Evolutionary conservation across 2,888 invertebrate species (phyloP), one percentile per base, ranked within the genome.

Genomic region (Emmelina monodactyla): DNA sequence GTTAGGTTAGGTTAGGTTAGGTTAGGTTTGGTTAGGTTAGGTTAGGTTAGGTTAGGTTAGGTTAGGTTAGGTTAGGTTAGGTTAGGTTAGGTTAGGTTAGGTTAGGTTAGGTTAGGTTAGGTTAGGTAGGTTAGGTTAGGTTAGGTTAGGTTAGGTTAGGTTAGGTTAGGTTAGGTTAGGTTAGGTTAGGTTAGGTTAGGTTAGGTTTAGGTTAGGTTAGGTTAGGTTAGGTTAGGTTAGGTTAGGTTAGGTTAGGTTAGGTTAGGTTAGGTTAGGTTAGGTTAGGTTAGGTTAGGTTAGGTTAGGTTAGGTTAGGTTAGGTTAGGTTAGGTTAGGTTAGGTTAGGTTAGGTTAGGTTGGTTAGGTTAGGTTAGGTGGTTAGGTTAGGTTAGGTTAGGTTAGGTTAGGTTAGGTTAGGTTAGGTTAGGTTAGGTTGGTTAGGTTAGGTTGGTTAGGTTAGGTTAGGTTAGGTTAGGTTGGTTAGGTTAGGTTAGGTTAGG

Each of bases 191-290:
- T 46, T 43, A 43, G 45, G 42, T 46, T 43, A 40, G 41, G 40
- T 42, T 38, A 42, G 40, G 41, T 45, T 46, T 43, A 40, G 41
- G 40, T 42, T 38, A 42, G 40, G 41, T 45, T 45, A 45, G 45
- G 45, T 45, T 45, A 42, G 45, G 45, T 45, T 45, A 43, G 45
- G 45, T 45, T 45, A 45, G 43, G 45, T 45, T 45, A 45, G 42
- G 44, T 45, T 45, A 43, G 45, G 42, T 45, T 45, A 45, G 44
- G 45, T 45, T 45, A 45, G 45, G 45, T 44, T 48, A 46, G 46
- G 48, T 46, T 44, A 43, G 42, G 43, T 43, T 43, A 43, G 45
- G 19, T 19, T 33, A 19, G 19, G 19, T 34, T 19, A 19, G 19
- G 19, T 19, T 19, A 19, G 19, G 19, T 19, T 19, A 19, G 19